phyloP scores from a whole-genome alignment of 2,113 vertebrate genomes.

The Hippocampus guttulatus region DNA sequence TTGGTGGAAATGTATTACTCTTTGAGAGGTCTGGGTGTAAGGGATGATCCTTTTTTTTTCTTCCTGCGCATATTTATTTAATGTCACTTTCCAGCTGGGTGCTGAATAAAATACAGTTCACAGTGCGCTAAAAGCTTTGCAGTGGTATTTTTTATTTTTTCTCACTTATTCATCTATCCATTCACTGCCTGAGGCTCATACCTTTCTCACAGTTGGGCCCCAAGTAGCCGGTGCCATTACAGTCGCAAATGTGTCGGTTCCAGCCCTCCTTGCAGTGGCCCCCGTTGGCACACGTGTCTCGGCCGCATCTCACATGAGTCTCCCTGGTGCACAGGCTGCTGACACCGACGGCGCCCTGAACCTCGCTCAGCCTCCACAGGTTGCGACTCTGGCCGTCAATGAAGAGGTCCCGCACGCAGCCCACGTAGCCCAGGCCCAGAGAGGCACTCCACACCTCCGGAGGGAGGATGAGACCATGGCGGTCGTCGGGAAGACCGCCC shows the following conservation, averaged over 20 bases:
- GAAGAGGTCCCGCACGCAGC: conserved; percentile 88
- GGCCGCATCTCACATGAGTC: conserved; percentile 78
- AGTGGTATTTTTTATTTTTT: conserved; percentile 24
- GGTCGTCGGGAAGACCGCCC: conserved; percentile 83
- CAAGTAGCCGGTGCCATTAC: conserved; percentile 82
- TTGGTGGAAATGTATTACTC: conserved; percentile 28
- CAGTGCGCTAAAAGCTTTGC: conserved; percentile 52
- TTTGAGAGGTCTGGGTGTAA: conserved; percentile 9
- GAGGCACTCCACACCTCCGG: conserved; percentile 87
- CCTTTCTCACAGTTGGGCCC: conserved; percentile 84
- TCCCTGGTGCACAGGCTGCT: conserved; percentile 84
- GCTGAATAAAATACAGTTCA: conserved; percentile 54
- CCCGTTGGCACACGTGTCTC: conserved; percentile 78
- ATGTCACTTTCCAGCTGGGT: conserved; percentile 26
- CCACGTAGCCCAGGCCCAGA: conserved; percentile 85
- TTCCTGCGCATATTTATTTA: conserved; percentile 11
- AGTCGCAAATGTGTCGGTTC: conserved; percentile 91
- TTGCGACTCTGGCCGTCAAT: conserved; percentile 87
- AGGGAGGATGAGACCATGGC: conserved; percentile 75
- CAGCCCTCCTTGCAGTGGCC: conserved; percentile 85
- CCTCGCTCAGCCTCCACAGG: conserved; percentile 80
- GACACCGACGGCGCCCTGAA: conserved; percentile 75
- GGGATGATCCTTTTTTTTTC: conserved; percentile 17
- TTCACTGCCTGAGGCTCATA: conserved; percentile 53
- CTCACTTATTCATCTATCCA: conserved; percentile 11